phyloP scores from a whole-genome alignment of 2,888 invertebrate species.

The Lottia gigantea region DNA sequence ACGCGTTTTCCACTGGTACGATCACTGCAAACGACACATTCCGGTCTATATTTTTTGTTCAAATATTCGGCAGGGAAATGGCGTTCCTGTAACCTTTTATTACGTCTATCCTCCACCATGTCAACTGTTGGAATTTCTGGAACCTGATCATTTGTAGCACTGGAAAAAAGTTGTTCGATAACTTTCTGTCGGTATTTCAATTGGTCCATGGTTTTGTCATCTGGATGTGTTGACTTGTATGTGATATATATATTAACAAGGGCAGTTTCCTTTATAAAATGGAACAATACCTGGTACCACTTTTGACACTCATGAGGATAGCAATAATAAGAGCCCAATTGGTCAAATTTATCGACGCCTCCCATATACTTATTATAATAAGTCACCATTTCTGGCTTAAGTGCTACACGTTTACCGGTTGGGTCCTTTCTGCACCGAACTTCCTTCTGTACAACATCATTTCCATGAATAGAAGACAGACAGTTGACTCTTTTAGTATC shows the following conservation, averaged over 20 bases:
- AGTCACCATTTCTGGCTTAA: slow-evolving; percentile 22
- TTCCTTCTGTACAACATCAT: slow-evolving; percentile 15
- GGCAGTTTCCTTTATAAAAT: slow-evolving; percentile 28
- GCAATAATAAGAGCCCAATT: slow-evolving; percentile 22
- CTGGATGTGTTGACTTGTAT: slow-evolving; percentile 16
- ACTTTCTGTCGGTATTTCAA: no score
- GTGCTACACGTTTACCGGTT: slow-evolving; percentile 14
- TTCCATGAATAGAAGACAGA: slow-evolving; percentile 17
- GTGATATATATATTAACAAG: slow-evolving; percentile 33
- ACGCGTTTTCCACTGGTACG: not conserved
- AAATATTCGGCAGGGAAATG: slow-evolving; percentile 19
- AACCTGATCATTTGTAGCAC: no score
- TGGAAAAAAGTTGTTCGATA: no score
- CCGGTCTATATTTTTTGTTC: not conserved
- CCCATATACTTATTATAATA: no score
- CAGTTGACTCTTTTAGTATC: slow-evolving; percentile 30
- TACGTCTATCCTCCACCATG: slow-evolving; percentile 12
- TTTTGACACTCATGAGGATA: slow-evolving; percentile 26
- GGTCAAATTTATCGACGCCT: slow-evolving; percentile 29
- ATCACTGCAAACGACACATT: slow-evolving; percentile 3
- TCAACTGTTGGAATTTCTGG: no score
- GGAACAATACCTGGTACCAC: slow-evolving; percentile 28
- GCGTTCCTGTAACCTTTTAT: slow-evolving; percentile 22
- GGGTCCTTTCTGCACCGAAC: slow-evolving; percentile 14
- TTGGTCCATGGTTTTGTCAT: no score